These are phyloP conservation scores for Nyctibius bracteatus DNA, from an alignment of 2,113 vertebrate species.

Conservation along the genomic window DNA sequence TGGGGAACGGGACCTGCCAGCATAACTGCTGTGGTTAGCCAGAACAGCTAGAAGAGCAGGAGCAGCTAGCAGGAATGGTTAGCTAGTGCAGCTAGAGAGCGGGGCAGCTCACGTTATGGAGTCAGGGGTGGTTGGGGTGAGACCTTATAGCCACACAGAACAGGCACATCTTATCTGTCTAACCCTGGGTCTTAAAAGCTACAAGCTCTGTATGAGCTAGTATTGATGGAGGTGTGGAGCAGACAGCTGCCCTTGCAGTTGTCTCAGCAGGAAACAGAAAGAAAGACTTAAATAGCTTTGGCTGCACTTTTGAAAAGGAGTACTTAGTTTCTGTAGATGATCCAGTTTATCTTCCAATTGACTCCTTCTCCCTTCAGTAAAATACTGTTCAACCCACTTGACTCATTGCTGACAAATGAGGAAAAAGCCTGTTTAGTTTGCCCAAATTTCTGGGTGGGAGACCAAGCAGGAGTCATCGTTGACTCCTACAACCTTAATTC, in stretches of 20 bases:
- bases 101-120: neutral
- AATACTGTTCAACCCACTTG: neutral
- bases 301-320: neutral
- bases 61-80: neutral
- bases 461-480: neutral
- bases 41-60: neutral
- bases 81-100: neutral
- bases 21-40: neutral
- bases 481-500: neutral
- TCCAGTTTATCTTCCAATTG: slow-evolving; percentile 5
- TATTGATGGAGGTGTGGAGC: neutral
- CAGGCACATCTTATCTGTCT: neutral
- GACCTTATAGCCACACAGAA: neutral
- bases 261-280: neutral
- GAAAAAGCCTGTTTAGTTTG: neutral
- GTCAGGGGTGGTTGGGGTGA: neutral
- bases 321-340: slow-evolving; percentile 3
- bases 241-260: slow-evolving; percentile 6
- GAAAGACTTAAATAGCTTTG: slow-evolving; percentile 10
- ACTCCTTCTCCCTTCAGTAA: neutral
- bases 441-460: neutral
- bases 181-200: neutral
- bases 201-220: neutral
- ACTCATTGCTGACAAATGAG: neutral
- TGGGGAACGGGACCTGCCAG: neutral